Percentiles rank a stretch among this genome's conserved stretches.
Conservation (phyloP, 2,888 invertebrate genomes). For the Caenorhabditis zanzibari region DNA sequence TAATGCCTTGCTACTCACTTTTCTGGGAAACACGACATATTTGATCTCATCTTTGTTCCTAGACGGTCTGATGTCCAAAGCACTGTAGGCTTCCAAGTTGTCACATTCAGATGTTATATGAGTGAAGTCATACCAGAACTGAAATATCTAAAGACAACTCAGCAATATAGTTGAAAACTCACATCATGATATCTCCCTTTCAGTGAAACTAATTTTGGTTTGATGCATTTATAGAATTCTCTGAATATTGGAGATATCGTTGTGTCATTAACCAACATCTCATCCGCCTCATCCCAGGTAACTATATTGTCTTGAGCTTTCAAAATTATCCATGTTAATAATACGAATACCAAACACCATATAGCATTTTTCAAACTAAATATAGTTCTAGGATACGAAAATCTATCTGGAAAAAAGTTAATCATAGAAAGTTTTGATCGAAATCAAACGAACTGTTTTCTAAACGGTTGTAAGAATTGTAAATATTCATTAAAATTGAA, state of each 20-base stretch:
- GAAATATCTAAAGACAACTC: not conserved
- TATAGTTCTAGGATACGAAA: not conserved
- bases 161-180: not conserved
- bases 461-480: not conserved
- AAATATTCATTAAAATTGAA: slow-evolving; percentile 3
- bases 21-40: slow-evolving; percentile 42
- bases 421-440: not conserved
- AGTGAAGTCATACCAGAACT: slow-evolving; percentile 43
- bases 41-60: slow-evolving; percentile 44
- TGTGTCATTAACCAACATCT: slow-evolving; percentile 14
- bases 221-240: slow-evolving; percentile 33
- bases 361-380: not conserved
- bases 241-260: slow-evolving; percentile 24
- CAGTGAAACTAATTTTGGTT: slow-evolving; percentile 24
- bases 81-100: slow-evolving; percentile 5
- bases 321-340: not conserved
- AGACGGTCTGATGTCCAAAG: slow-evolving; percentile 28
- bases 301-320: not conserved
- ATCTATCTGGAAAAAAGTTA: not conserved
- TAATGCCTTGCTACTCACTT: not conserved
- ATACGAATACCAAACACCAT: not conserved
- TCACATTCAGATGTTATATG: slow-evolving; percentile 33
- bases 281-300: not conserved
- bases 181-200: slow-evolving; percentile 35
- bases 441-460: not conserved